These are phyloP conservation scores for Papilio machaon DNA, from an alignment of 1,140 invertebrate species.

Conservation along the genomic window DNA sequence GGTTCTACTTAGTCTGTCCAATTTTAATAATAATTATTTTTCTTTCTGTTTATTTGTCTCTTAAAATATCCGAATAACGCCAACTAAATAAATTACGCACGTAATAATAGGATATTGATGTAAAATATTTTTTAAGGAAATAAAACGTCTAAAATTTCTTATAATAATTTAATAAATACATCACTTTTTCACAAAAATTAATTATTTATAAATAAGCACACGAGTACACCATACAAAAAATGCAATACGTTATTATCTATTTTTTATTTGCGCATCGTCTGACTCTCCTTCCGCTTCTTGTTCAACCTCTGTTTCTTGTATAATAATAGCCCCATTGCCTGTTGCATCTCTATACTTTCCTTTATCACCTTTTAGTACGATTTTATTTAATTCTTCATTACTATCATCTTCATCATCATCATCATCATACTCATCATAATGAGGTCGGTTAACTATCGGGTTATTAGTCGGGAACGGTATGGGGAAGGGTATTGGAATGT, in stretches of 20 bases:
- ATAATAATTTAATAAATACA: slow-evolving; percentile 13
- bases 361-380: slow-evolving; percentile 20
- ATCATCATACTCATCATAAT: slow-evolving; percentile 32
- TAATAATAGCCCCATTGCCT: not conserved
- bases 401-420: slow-evolving; percentile 36
- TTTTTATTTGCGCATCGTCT: not conserved
- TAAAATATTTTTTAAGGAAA: not conserved
- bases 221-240: not conserved
- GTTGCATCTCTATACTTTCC: not conserved
- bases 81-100: too few species aligned
- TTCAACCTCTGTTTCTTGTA: slow-evolving; percentile 27
- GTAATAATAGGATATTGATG: too few species aligned
- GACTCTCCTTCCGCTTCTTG: slow-evolving; percentile 23
- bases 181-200: not conserved
- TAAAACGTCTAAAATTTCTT: not conserved
- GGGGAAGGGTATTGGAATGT: slow-evolving; percentile 57
- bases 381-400: slow-evolving; percentile 18
- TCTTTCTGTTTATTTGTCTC: too few species aligned
- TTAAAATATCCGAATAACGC: too few species aligned
- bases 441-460: slow-evolving; percentile 48
- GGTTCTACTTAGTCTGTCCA: too few species aligned
- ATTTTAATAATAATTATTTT: too few species aligned
- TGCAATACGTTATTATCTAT: not conserved
- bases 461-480: slow-evolving; percentile 57
- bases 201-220: not conserved